Evolutionary conservation across 2,888 invertebrate genomes (phyloP).

Genomic region (Lasioglossum morio): DNA sequence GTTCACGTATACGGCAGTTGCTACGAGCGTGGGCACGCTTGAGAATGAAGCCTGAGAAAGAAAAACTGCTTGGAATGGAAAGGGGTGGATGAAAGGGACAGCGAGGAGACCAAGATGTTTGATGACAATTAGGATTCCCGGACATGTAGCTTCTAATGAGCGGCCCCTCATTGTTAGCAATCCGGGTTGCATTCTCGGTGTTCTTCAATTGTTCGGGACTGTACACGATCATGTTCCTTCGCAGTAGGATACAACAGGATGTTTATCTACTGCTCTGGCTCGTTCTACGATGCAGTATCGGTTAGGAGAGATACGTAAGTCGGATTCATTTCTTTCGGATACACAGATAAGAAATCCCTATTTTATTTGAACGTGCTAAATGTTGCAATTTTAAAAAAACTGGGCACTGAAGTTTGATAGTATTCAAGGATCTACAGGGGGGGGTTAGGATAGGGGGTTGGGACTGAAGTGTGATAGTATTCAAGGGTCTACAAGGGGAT

Average conservation of each 20-base stretch:
- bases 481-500: too few relatives aligned
- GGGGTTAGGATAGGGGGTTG: too few relatives aligned
- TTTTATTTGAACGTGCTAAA: too few relatives aligned
- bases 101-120: conserved; percentile 4
- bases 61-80: conserved; percentile 18
- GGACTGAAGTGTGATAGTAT: too few relatives aligned
- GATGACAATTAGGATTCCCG: conserved; percentile 19
- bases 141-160: conserved; percentile 13
- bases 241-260: background rate
- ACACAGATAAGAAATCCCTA: too few relatives aligned
- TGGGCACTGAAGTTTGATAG: too few relatives aligned
- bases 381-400: too few relatives aligned
- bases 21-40: conserved; percentile 38
- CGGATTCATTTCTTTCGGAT: too few relatives aligned
- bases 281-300: background rate
- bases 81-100: conserved; percentile 10
- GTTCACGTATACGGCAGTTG: conserved; percentile 27
- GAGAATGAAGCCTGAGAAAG: conserved; percentile 39
- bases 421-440: too few relatives aligned
- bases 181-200: background rate
- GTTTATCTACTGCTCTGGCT: background rate
- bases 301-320: too few relatives aligned
- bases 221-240: background rate
- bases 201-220: conserved; percentile 10
- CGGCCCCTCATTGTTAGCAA: background rate